These are phyloP conservation scores for Craseonycteris thonglongyai DNA, from an alignment of 2,113 vertebrate species.

Conservation along the genomic window DNA sequence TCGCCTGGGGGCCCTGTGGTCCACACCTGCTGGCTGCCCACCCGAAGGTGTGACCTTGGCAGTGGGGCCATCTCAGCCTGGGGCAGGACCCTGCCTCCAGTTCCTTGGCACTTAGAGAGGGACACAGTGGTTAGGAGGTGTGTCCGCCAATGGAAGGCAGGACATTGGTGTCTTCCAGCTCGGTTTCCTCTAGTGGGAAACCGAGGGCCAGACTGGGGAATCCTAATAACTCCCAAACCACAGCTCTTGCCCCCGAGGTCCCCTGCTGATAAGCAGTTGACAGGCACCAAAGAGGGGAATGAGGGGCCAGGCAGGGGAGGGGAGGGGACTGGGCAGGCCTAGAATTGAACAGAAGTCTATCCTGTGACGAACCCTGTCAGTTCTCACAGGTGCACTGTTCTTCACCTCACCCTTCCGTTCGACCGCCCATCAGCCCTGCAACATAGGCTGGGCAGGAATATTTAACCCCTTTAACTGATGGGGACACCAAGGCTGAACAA, in stretches of 20 bases:
- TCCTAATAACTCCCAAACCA: background rate
- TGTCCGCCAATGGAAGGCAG: background rate
- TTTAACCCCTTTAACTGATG: background rate
- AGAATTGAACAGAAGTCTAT: background rate
- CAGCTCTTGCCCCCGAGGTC: constrained; percentile 10
- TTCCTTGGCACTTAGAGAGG: constrained; percentile 6
- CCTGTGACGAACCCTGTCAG: background rate
- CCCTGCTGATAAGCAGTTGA: constrained; percentile 20
- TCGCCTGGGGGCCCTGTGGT: background rate
- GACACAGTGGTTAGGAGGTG: background rate
- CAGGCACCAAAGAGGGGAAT: constrained; percentile 21
- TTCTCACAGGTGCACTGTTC: background rate
- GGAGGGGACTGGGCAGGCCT: background rate
- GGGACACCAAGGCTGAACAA: constrained; percentile 10
- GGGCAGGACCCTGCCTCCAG: background rate
- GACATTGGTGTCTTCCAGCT: background rate
- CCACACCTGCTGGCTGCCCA: background rate
- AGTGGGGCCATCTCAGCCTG: background rate
- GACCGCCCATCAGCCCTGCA: background rate
- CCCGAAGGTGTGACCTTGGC: background rate
- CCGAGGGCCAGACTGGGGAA: background rate
- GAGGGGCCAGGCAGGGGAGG: background rate
- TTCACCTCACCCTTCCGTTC: background rate
- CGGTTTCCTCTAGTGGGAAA: constrained; percentile 8
- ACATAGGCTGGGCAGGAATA: background rate